phyloP scores from a whole-genome alignment of 2,888 invertebrate genomes.

The Tribolium freemani region DNA sequence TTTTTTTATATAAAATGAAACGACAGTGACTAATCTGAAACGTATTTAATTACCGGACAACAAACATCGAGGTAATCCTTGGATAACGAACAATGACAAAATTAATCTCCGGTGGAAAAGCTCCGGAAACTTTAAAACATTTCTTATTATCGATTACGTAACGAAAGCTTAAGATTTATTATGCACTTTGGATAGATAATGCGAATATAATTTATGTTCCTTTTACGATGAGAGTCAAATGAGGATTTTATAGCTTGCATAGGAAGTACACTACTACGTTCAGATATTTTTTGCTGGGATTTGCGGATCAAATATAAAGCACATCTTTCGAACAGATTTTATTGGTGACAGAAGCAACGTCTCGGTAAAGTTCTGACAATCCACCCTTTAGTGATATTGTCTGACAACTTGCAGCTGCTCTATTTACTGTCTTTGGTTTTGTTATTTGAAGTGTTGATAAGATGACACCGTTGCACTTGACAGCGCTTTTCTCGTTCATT shows the following conservation, averaged over 20 bases:
- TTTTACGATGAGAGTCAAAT: constrained; percentile 25
- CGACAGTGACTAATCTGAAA: constrained; percentile 1
- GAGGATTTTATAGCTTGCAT: neutral
- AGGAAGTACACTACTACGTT: neutral
- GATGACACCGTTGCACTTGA: constrained; percentile 18
- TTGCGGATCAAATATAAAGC: constrained; percentile 1
- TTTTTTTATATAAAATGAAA: constrained; percentile 16
- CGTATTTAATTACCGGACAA: constrained; percentile 21
- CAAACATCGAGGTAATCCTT: constrained; percentile 9
- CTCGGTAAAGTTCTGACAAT: neutral
- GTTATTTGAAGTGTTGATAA: constrained; percentile 34
- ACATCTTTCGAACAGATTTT: neutral
- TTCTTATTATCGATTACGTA: constrained; percentile 28
- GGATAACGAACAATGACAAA: constrained; percentile 17
- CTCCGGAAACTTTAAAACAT: constrained; percentile 26
- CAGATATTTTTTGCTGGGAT: neutral
- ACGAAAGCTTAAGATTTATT: constrained; percentile 31
- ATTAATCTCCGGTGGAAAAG: constrained; percentile 21
- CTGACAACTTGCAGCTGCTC: constrained; percentile 24
- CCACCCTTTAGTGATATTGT: constrained; percentile 7
- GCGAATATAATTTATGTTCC: constrained; percentile 30
- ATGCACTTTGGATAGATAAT: constrained; percentile 30
- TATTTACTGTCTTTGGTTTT: constrained; percentile 13
- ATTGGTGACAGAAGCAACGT: neutral
- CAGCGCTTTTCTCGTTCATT: constrained; percentile 25